Percentiles rank a stretch among this genome's conserved stretches.
Conservation (phyloP, 37 sponge, comb jelly and placozoan genomes). For the Eunapius fragilis region DNA sequence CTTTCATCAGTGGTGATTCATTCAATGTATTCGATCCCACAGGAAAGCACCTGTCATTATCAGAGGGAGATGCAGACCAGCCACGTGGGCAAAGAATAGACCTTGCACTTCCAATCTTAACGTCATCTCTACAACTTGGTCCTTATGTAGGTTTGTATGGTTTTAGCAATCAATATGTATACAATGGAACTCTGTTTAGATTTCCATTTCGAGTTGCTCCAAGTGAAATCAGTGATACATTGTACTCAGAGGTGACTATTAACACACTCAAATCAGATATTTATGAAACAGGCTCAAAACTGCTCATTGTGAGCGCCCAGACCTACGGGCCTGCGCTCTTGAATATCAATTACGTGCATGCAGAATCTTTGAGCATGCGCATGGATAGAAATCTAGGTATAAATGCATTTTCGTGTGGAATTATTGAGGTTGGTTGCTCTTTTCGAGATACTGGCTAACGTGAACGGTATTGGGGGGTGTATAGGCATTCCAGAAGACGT, state of each 20-base stretch:
- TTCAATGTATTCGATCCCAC: constrained; percentile 77
- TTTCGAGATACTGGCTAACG: too few relatives aligned
- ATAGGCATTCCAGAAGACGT: too few relatives aligned
- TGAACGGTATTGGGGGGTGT: too few relatives aligned
- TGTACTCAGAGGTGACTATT: constrained; percentile 17
- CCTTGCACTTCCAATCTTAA: constrained; percentile 11
- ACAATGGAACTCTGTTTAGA: constrained; percentile 72
- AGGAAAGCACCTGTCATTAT: constrained; percentile 30
- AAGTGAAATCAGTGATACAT: constrained; percentile 32
- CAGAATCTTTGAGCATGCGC: too few relatives aligned
- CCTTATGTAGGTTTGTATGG: constrained; percentile 61
- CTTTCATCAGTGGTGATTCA: constrained; percentile 41
- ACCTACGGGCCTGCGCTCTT: too few relatives aligned
- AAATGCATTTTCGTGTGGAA: too few relatives aligned
- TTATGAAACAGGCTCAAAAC: constrained; percentile 19
- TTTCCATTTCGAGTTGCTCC: constrained; percentile 63
- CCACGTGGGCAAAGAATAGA: constrained; percentile 55
- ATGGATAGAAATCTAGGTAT: too few relatives aligned
- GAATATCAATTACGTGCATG: too few relatives aligned
- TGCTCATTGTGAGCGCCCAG: constrained; percentile 18
- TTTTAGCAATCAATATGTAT: constrained; percentile 1
- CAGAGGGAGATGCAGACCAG: constrained; percentile 19
- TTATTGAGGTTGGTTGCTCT: too few relatives aligned
- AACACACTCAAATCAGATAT: neutral
- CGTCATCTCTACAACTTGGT: constrained; percentile 31